Conservation (phyloP, 2,113 vertebrate species). For the Globicephala melas region DNA sequence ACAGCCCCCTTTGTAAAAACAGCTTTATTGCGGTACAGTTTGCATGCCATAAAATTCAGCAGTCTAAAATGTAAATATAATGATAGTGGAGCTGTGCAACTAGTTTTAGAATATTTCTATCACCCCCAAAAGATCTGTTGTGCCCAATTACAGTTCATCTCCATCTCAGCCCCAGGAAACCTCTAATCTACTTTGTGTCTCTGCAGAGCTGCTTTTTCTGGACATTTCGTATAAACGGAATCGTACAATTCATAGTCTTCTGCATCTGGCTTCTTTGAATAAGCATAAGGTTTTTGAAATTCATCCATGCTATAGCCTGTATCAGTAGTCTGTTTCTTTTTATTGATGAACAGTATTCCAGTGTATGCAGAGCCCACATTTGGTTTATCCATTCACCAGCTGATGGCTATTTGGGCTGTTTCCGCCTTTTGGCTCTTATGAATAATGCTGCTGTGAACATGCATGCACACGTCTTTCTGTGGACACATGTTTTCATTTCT, state of each 20-base stretch:
- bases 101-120: not conserved
- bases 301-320: not conserved
- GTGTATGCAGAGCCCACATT: not conserved
- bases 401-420: not conserved
- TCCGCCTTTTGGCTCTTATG: not conserved
- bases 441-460: not conserved
- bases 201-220: not conserved
- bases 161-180: not conserved
- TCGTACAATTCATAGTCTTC: not conserved
- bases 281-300: not conserved
- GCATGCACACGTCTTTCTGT: not conserved
- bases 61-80: not conserved
- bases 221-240: not conserved
- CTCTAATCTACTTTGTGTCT: not conserved
- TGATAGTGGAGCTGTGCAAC: not conserved
- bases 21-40: not conserved
- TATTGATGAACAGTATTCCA: not conserved
- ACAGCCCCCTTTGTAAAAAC: not conserved
- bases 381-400: not conserved
- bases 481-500: not conserved
- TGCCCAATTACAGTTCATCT: not conserved
- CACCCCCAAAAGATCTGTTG: not conserved
- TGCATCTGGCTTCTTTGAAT: not conserved
- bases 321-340: not conserved
- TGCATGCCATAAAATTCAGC: not conserved